These are phyloP conservation scores for Heterodera carotae DNA, from an alignment of 1,140 invertebrate genomes.

Conservation along the genomic window DNA sequence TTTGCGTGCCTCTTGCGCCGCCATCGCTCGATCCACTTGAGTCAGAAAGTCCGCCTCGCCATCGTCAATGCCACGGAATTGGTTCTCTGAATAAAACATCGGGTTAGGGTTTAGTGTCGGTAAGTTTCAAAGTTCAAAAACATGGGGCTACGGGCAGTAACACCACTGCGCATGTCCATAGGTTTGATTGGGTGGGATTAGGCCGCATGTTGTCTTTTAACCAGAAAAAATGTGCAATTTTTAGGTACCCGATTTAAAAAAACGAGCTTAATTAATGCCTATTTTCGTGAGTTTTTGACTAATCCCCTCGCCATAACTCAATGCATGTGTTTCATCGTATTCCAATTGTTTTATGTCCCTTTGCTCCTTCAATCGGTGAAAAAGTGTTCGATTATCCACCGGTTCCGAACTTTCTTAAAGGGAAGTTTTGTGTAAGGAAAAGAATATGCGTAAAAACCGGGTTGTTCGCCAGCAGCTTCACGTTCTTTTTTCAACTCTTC, in stretches of 20 bases:
- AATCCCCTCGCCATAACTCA: slow-evolving; percentile 73
- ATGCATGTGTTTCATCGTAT: slow-evolving; percentile 88
- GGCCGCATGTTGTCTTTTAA: too few species aligned
- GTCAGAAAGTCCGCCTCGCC: slow-evolving; percentile 21
- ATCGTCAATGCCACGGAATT: slow-evolving; percentile 25
- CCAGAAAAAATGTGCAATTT: neutral
- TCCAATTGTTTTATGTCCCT: slow-evolving; percentile 85
- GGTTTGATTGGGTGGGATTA: too few species aligned
- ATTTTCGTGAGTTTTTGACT: too few species aligned
- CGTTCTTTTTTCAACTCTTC: slow-evolving; percentile 35
- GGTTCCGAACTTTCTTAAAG: slow-evolving; percentile 75
- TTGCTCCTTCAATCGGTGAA: slow-evolving; percentile 85
- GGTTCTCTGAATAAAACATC: slow-evolving; percentile 31
- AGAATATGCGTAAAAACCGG: slow-evolving; percentile 3
- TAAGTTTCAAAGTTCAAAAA: too few species aligned
- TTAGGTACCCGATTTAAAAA: slow-evolving; percentile 11
- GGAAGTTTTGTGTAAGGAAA: slow-evolving; percentile 14
- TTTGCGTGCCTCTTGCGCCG: slow-evolving; percentile 8
- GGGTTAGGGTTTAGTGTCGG: too few species aligned
- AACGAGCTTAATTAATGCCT: too few species aligned
- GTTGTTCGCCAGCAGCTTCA: slow-evolving; percentile 19
- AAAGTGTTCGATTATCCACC: slow-evolving; percentile 79
- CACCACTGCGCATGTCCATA: too few species aligned
- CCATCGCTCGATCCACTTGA: slow-evolving; percentile 2
- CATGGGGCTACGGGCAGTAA: too few species aligned